phyloP scores from a whole-genome alignment of 2,113 vertebrate genomes.

The Cepphus grylle region DNA sequence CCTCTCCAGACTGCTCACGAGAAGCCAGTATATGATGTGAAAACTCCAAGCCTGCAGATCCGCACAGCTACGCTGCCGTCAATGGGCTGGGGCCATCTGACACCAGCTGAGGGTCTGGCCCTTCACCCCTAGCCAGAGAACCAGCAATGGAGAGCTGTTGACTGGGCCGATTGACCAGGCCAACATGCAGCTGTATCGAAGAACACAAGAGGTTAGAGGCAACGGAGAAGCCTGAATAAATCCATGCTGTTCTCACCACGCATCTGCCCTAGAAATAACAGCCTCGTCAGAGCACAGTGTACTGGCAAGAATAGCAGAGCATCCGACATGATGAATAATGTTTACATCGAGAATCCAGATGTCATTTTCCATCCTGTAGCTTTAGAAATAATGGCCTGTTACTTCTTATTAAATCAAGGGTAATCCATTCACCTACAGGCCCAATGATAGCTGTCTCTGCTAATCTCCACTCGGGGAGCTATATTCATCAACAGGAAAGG shows the following conservation, averaged over 20 bases:
- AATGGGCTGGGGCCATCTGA: neutral
- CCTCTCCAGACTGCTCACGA: neutral
- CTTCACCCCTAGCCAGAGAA: neutral
- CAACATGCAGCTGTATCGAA: neutral
- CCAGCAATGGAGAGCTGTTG: neutral
- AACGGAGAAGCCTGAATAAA: neutral
- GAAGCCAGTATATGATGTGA: neutral
- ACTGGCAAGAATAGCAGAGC: conserved; percentile 43
- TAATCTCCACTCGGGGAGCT: conserved; percentile 45
- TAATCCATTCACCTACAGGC: conserved; percentile 60
- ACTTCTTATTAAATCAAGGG: conserved; percentile 63
- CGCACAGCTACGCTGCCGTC: neutral
- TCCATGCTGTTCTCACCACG: neutral
- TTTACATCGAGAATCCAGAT: conserved; percentile 60
- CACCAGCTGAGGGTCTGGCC: neutral
- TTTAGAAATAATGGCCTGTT: conserved; percentile 64
- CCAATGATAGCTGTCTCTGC: conserved; percentile 24
- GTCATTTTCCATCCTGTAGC: conserved; percentile 62
- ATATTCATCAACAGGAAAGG: neutral
- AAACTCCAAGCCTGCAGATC: neutral
- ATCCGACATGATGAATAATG: conserved; percentile 61
- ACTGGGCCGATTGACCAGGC: neutral
- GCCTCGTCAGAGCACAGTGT: neutral
- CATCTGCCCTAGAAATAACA: conserved; percentile 9
- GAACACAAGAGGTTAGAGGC: neutral